These are phyloP conservation scores for Macrotus californicus DNA, from an alignment of 2,113 vertebrate species.

Conservation along the genomic window DNA sequence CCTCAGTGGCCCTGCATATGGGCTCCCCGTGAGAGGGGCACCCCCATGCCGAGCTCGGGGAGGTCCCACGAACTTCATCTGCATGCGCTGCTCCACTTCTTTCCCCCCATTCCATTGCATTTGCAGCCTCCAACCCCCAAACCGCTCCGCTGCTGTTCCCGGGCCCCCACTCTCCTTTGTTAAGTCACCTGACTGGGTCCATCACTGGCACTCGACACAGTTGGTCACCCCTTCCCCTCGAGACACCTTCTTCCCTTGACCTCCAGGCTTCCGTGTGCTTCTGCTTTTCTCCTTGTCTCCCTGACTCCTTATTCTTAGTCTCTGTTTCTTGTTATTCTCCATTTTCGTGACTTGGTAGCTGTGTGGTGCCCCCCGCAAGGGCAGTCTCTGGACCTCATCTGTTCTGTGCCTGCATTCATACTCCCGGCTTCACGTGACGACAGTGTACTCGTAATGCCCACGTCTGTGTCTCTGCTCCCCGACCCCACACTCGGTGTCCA, in stretches of 20 bases:
- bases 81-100: not conserved
- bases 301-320: not conserved
- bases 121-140: not conserved
- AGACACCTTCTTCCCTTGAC: not conserved
- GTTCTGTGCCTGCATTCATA: not conserved
- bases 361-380: not conserved
- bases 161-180: not conserved
- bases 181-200: not conserved
- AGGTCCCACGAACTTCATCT: not conserved
- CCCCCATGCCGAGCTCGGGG: fast-evolving
- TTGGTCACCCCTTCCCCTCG: not conserved
- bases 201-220: not conserved
- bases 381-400: not conserved
- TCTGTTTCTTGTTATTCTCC: not conserved
- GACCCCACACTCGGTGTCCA: not conserved
- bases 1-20: fast-evolving
- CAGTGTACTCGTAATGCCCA: fast-evolving
- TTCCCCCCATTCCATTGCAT: not conserved
- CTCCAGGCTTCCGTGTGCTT: not conserved
- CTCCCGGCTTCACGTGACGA: not conserved
- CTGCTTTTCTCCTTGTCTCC: not conserved
- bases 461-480: not conserved
- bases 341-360: not conserved
- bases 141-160: not conserved
- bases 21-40: fast-evolving